phyloP scores from a whole-genome alignment of 2,113 vertebrate genomes.

The Platysteira castanea region DNA sequence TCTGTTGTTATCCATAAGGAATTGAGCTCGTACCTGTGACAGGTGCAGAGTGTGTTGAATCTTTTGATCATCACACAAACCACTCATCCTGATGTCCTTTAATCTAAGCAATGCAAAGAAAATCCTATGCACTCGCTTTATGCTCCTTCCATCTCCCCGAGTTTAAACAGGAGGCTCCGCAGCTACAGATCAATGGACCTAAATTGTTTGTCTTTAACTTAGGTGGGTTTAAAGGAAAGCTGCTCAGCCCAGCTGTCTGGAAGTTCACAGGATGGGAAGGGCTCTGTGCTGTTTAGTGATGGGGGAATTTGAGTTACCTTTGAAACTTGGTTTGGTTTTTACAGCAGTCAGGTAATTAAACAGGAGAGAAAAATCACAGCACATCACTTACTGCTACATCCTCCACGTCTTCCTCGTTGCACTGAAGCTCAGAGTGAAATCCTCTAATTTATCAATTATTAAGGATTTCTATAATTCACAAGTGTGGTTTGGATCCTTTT shows the following conservation, averaged over 20 bases:
- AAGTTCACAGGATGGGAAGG: conserved; percentile 16
- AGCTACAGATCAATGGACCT: conserved; percentile 60
- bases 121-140: conserved; percentile 26
- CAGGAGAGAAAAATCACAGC: neutral
- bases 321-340: conserved; percentile 14
- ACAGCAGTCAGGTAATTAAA: conserved; percentile 40
- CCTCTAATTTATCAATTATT: neutral
- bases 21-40: conserved; percentile 62
- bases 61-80: conserved; percentile 69
- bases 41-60: conserved; percentile 56
- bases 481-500: neutral
- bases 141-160: conserved; percentile 19
- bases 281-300: neutral
- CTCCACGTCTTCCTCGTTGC: neutral
- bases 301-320: conserved; percentile 12
- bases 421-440: neutral
- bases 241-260: conserved; percentile 53
- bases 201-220: conserved; percentile 68
- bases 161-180: conserved; percentile 52
- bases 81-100: conserved; percentile 64
- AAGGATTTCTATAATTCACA: neutral
- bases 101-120: conserved; percentile 61
- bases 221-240: conserved; percentile 53
- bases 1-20: conserved; percentile 52
- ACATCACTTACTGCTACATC: neutral